Evolutionary conservation across 2,113 vertebrate species (phyloP), one percentile per base, ranked within the genome.

Genomic region (Phasianus colchicus): DNA sequence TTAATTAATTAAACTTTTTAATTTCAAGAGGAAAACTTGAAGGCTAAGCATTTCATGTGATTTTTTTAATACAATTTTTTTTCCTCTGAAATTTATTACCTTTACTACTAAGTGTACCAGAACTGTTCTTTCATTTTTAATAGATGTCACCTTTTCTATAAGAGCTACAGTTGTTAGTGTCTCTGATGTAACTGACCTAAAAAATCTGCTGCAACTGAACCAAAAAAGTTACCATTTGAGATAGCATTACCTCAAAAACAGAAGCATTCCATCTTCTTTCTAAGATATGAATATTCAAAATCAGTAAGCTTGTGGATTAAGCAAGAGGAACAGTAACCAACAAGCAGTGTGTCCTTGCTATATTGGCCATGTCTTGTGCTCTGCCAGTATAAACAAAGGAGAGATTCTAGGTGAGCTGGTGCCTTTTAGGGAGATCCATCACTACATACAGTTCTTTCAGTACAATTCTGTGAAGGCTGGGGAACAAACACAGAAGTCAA

Each of bases 361-460:
- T 5, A 8, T 5, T 18, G 11, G 25, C 8, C 25, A 66, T 19
- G 22, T 16, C 27, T 18, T 57, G 7, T 0, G 0, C 11, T 36
- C 61, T 63, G 10, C 8, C 42, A 12, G 22, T n/a, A 2, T 10
- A 70, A 13, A 82, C 50, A 54, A 8, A 43, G 19, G 13, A 70
- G 11, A 73, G 2, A 74, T 4, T 10, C 32, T 30, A 48, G 13
- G 6, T 8, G 9, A 73, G 15, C 9, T 14, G 3, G 1, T 70
- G 9, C 13, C 32, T 65, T 86, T 17, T 50, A 76, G 22, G 5
- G 38, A 57, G 4, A 5, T 32, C 13, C 48, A 66, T 38, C 25
- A 25, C 18, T 45, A 18, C 2, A 17, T 2, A 40, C 4, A 72
- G 5, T 36, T 61, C 8, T 60, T 83, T 80, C 27, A 16, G 3